Evolutionary conservation across 1,140 invertebrate species (phyloP), one percentile per base, ranked within the genome.

Genomic region (Dendrolimus punctatus): DNA sequence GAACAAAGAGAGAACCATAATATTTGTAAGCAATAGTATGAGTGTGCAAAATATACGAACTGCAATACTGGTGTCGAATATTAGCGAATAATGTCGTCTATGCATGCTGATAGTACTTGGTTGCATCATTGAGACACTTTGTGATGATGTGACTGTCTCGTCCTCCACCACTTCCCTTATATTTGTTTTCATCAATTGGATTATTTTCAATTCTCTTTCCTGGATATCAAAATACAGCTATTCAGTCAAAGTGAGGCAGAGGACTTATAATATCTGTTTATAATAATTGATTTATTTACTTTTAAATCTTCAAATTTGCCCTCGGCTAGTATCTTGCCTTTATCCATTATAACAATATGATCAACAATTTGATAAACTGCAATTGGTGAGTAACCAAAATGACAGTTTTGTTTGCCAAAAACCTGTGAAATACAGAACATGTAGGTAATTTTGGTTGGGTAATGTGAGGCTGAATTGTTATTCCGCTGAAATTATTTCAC

Each of bases 301-400:
- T 72, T 67, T 41, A 85, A 64, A 8, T 81, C 72, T 36, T 80
- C 67, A 55, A 80, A 82, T 8, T 53, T 64, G 38, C 82, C 82
- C 53, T 76, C 62, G 5, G 71, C 80, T 6, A 80, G 40, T 38
- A 90, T 83, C 6, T 64, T 62, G 23, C 91, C 94, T 73, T 93
- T 90, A 62, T 94, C 71, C 77, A 85, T 73, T 8, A 95, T 90
- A 38, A 96, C 79, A 56, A 96, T 93, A 58, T 91, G 88, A 71
- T 94, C 90, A 0, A 93, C 93, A 10, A 87, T 68, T 91, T 90
- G 7, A 96, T 87, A 67, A 93, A 95, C 66, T 96, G 95, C 4
- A 96, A 70, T 68, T 96, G 95, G 88, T 96, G 95, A 2, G 95
- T 96, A 1, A 95, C 92, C 8, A 96, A 85, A 51, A 96, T 89